Conservation (phyloP, 2,797 vertebrate genomes). For the Pseudochirops cupreus region DNA sequence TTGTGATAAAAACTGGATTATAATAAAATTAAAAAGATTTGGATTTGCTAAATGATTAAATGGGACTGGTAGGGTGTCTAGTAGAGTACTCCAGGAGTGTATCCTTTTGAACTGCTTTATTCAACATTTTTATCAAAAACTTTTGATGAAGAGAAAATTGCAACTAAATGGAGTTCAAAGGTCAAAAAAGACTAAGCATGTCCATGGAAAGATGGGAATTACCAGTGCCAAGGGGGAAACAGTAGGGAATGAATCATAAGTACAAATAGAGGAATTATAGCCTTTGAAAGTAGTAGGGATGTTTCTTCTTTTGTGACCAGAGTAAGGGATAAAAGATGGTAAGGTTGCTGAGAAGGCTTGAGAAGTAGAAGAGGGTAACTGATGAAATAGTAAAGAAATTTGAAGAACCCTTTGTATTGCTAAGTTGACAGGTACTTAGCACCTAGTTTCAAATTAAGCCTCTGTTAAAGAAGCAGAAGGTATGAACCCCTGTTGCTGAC, state of each 20-base stretch:
- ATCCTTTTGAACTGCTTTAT: neutral
- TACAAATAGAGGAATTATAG: neutral
- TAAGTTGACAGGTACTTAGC: too few relatives aligned
- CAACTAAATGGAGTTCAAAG: neutral
- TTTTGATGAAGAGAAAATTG: neutral
- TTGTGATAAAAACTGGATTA: neutral
- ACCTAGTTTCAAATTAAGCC: too few relatives aligned
- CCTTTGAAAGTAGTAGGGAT: neutral
- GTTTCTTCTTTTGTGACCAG: neutral
- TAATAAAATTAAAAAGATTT: neutral
- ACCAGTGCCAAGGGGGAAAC: neutral
- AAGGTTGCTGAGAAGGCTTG: neutral
- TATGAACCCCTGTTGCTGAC: too few relatives aligned
- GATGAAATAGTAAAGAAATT: neutral
- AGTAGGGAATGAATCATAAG: neutral
- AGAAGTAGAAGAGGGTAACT: neutral
- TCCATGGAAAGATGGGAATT: neutral
- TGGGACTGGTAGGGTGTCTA: neutral
- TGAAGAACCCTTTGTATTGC: too few relatives aligned
- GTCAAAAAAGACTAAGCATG: neutral
- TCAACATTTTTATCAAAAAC: neutral
- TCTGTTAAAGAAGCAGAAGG: too few relatives aligned
- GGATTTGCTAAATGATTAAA: neutral
- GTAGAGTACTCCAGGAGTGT: neutral
- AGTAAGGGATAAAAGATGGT: neutral